These are phyloP conservation scores for Rotaria socialis DNA, from an alignment of 2,888 invertebrate genomes.

Conservation along the genomic window DNA sequence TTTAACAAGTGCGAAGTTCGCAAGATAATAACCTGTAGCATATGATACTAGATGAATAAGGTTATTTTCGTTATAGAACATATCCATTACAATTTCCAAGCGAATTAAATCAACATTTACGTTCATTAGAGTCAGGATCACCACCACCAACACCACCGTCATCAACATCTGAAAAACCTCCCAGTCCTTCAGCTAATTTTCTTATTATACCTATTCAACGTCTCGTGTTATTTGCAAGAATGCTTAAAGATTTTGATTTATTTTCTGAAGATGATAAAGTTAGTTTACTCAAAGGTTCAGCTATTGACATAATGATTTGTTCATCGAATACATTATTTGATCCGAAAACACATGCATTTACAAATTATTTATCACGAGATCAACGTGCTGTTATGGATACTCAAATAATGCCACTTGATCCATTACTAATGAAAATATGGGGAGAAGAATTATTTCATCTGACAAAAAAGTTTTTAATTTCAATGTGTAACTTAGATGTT, in stretches of 20 bases:
- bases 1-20: too few species aligned
- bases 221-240: slow-evolving; percentile 42
- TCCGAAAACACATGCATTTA: slow-evolving; percentile 27
- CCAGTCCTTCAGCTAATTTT: slow-evolving; percentile 37
- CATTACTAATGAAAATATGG: slow-evolving; percentile 38
- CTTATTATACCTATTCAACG: slow-evolving; percentile 41
- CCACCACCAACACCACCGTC: not conserved
- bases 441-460: slow-evolving; percentile 38
- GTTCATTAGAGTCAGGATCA: too few species aligned
- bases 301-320: slow-evolving; percentile 42
- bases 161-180: not conserved
- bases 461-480: slow-evolving; percentile 36
- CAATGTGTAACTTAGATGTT: slow-evolving; percentile 37
- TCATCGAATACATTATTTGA: slow-evolving; percentile 44
- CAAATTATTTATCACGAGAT: slow-evolving; percentile 40
- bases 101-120: too few species aligned
- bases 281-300: slow-evolving; percentile 38
- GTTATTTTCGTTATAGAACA: not conserved
- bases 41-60: too few species aligned
- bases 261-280: slow-evolving; percentile 42
- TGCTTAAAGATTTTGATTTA: slow-evolving; percentile 40
- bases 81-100: not conserved
- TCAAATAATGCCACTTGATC: slow-evolving; percentile 38
- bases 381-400: slow-evolving; percentile 25
- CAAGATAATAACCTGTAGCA: too few species aligned